Evolutionary conservation across 2,797 vertebrate species (phyloP), one percentile per base, ranked within the genome.

Genomic region (Manis javanica): DNA sequence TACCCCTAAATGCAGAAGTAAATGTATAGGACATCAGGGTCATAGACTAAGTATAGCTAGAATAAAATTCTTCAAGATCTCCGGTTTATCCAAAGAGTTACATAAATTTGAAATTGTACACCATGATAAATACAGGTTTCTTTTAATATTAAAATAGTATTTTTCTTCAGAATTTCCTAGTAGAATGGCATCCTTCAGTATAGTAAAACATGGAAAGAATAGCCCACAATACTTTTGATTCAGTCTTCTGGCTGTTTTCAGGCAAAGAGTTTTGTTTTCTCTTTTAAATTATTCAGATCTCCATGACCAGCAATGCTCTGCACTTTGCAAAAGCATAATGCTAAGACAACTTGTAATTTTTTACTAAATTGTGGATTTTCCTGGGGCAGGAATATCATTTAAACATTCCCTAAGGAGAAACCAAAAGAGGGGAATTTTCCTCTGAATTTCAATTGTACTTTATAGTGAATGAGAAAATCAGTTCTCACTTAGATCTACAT

Each of bases 281-380:
- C 57, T 72, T 95, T 87, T 90, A 63, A 96, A 89, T 96, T 93
- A 94, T 94, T 95, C 68, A 87, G 82, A 63, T 90, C 34, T 88
- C 18, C 18, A n/a, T 63, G n/a, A 4, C 53, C 19, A 77, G 16
- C 89, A 92, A 55, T 68, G 51, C 11, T 78, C 64, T 83, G 15
- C 29, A 82, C 49, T 93, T 94, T 96, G 71, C 29, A 74, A 75
- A 92, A 95, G 63, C 39, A 7, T 94, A 97, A 53, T 59, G 39
- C 53, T 89, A 92, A 68, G 59, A 97, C 90, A 96, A 84, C 39
- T 95, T 91, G 78, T 37, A 86, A 83, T 66, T 96, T 96, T 93
- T 93, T 88, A 92, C 97, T 92, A 96, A 94, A 74, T 87, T 92
- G 77, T 61, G 66, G 29, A 46, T 90, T 97, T 96, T 96, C 83